A percentile compares a stretch with the other conserved stretches of the same genome.
These are phyloP conservation scores for Microctenopoma stevenorrisi DNA, from an alignment of 2,797 vertebrate species.

Conservation along the genomic window DNA sequence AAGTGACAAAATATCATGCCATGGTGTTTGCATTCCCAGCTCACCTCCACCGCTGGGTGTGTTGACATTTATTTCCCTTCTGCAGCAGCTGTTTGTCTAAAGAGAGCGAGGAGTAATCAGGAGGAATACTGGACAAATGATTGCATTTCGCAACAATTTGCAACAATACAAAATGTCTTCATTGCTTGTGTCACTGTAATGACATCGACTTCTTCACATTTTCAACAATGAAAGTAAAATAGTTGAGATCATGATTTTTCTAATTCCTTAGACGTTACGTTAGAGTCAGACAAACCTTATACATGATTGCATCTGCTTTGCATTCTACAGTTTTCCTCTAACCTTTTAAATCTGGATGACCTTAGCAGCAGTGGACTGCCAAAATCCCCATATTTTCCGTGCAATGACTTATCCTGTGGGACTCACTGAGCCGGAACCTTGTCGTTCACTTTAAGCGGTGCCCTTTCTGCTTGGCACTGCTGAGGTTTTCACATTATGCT, in stretches of 20 bases:
- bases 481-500: slow-evolving; percentile 34
- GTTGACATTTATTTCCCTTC: slow-evolving; percentile 46
- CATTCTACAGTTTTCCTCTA: slow-evolving; percentile 25
- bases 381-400: slow-evolving; percentile 11
- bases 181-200: not conserved
- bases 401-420: not conserved
- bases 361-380: slow-evolving; percentile 28
- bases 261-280: not conserved
- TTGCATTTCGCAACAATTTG: not conserved
- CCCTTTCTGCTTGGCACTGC: slow-evolving; percentile 33
- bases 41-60: slow-evolving; percentile 13
- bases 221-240: not conserved
- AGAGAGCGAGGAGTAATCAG: not conserved
- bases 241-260: not conserved
- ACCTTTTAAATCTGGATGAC: slow-evolving; percentile 38
- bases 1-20: slow-evolving; percentile 26
- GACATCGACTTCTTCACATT: not conserved
- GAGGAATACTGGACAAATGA: not conserved
- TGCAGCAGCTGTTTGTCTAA: slow-evolving; percentile 1
- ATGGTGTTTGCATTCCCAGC: slow-evolving; percentile 29
- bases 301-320: not conserved
- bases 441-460: slow-evolving; percentile 24
- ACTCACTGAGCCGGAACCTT: not conserved
- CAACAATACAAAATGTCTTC: not conserved
- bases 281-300: not conserved